Evolutionary conservation across 1,140 invertebrate genomes (phyloP).

Genomic region (Drosophila melanica): DNA sequence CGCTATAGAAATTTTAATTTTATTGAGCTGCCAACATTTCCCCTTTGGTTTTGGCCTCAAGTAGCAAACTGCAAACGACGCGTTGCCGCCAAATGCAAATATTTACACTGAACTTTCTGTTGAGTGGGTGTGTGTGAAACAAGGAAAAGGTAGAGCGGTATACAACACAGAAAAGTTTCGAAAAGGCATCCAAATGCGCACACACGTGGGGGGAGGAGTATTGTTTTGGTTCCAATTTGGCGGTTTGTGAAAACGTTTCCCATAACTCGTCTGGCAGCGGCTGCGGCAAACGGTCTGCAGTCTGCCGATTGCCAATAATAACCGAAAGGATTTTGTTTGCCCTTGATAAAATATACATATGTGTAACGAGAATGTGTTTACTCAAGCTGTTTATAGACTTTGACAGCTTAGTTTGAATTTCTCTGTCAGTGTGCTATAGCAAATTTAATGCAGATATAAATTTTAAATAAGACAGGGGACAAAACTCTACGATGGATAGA

Average conservation of each 20-base stretch:
- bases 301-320: constrained; percentile 36
- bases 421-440: neutral
- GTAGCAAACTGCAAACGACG: constrained; percentile 6
- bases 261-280: constrained; percentile 5
- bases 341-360: constrained; percentile 34
- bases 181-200: constrained; percentile 52
- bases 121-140: constrained; percentile 47
- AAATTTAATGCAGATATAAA: constrained; percentile 8
- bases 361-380: neutral
- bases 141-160: constrained; percentile 31
- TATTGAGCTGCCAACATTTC: too few relatives aligned
- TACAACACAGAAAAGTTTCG: constrained; percentile 31
- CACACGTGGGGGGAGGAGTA: constrained; percentile 43
- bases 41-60: constrained; percentile 1
- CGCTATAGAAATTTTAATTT: too few relatives aligned
- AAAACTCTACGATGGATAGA: neutral
- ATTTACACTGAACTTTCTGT: constrained; percentile 53
- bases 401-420: neutral
- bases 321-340: constrained; percentile 53
- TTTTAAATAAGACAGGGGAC: neutral
- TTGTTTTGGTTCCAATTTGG: constrained; percentile 28
- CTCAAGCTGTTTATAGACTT: constrained; percentile 13
- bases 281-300: constrained; percentile 14
- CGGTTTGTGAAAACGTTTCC: constrained; percentile 15
- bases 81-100: constrained; percentile 50